Percentiles rank a stretch among this genome's conserved stretches.
Evolutionary conservation across 2,888 invertebrate genomes (phyloP).

Genomic region (Drosophila prolongata): DNA sequence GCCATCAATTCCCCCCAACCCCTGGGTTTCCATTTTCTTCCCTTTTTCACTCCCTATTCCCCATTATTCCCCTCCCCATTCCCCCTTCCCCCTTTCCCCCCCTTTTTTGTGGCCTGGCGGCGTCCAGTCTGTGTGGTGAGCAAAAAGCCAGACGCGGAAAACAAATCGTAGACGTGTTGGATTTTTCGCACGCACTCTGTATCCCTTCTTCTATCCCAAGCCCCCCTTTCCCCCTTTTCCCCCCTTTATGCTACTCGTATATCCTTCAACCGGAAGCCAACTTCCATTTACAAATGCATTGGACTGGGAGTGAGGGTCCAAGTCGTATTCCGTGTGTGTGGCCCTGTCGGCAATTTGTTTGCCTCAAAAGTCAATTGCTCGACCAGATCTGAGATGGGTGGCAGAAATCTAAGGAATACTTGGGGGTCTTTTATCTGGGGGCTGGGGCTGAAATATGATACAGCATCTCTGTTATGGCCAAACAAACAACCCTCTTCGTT

Average conservation of each 20-base stretch:
- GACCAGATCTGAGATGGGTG: conserved; percentile 38
- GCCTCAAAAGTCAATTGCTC: conserved; percentile 55
- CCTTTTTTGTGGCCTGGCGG: conserved; percentile 51
- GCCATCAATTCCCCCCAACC: conserved; percentile 42
- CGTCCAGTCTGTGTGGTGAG: conserved; percentile 63
- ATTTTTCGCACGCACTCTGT: conserved; percentile 73
- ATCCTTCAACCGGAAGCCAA: conserved; percentile 78
- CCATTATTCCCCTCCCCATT: conserved; percentile 29
- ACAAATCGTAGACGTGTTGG: conserved; percentile 67
- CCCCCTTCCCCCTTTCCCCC: conserved; percentile 6
- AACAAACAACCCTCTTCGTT: conserved; percentile 39
- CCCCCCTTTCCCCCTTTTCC: conserved; percentile 31
- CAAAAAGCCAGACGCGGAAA: conserved; percentile 45
- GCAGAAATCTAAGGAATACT: neutral
- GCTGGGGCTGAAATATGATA: conserved; percentile 66
- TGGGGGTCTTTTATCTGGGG: neutral
- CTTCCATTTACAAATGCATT: conserved; percentile 67
- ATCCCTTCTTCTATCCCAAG: conserved; percentile 6
- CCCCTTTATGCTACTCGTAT: conserved; percentile 37
- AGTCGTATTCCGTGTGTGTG: conserved; percentile 39
- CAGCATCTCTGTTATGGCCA: conserved; percentile 34
- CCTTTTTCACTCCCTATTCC: conserved; percentile 11
- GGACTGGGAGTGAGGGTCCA: conserved; percentile 1
- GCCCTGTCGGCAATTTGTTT: conserved; percentile 70
- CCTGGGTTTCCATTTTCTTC: neutral